Percentiles rank a stretch among this genome's conserved stretches.
phyloP scores from a whole-genome alignment of 2,113 vertebrate species.

The Hemichromis elongatus region DNA sequence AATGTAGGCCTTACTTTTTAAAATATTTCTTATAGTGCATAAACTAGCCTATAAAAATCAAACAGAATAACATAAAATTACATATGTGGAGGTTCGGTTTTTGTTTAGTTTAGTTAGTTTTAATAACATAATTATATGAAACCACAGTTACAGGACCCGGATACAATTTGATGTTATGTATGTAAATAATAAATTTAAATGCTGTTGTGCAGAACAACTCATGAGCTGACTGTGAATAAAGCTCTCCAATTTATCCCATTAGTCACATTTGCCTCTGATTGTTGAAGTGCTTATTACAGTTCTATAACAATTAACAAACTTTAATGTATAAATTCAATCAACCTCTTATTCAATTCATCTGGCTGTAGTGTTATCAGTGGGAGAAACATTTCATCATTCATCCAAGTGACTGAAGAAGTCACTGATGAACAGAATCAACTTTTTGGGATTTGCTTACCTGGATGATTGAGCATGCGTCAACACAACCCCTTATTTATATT shows the following conservation, averaged over 20 bases:
- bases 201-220: not conserved
- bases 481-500: too few relatives aligned
- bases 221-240: fast-evolving
- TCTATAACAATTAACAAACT: not conserved
- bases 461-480: not conserved
- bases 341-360: not conserved
- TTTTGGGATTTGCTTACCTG: not conserved
- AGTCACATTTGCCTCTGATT: not conserved
- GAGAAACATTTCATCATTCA: not conserved
- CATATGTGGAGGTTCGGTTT: fast-evolving
- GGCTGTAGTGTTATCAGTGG: not conserved
- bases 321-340: not conserved
- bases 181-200: not conserved
- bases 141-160: fast-evolving
- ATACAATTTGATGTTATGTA: not conserved
- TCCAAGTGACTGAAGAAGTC: not conserved
- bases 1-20: not conserved
- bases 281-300: not conserved
- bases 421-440: not conserved
- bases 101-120: fast-evolving
- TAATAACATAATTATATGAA: not conserved
- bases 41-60: not conserved
- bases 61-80: not conserved
- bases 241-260: not conserved
- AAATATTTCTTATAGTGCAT: not conserved